Base-by-base conservation (phyloP, 2,888 invertebrate genomes). In the Cerastis rubricosa region DNA sequence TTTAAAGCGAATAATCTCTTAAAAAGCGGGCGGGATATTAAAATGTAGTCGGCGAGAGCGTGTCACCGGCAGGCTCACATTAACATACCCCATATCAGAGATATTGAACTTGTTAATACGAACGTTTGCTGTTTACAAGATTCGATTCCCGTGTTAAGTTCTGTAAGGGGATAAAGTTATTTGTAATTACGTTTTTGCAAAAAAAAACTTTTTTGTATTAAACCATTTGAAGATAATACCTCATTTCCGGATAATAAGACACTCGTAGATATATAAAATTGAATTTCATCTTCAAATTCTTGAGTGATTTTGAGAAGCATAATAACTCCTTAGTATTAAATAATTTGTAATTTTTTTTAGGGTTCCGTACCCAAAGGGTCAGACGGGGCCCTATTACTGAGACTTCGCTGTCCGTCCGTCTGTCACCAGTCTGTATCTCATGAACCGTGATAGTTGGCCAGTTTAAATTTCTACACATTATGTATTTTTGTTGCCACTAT, bases 101-200 rank as follows among this genome's bases (percentile, higher is more conserved):
- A 85, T 87, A 86, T 87, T 83, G 76, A 83, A 87, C 81, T 85
- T 87, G 84, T 87, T 85, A 71, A 85, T 81, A 65, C 85, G 74
- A 70, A 74, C 77, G 71, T 71, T 78, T 51, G 76, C 75, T 85
- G 85, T 84, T 84, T 80, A 80, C 85, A 45, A 71, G 75, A 83
- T 78, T 69, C 68, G 72, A 68, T 54, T 76, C 64, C 67, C 49
- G 69, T 17, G 29, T 59, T 72, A 12, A 76, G 71, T 80, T 75
- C 14, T 35, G n/a, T 14, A n/a, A 40, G 57, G 35, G 2, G 11
- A 5, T 29, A 47, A 5, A 71, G 6, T 17, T 45, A 59, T 65
- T 45, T 59, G 35, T 45, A 22, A 51, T 65, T n/a, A 11, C 51
- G 35, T 51, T 19, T n/a, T 67, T 11, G n/a, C 4, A 14, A 3